These are phyloP conservation scores for Bostrychus sinensis DNA, from an alignment of 2,113 vertebrate species.

Conservation along the genomic window DNA sequence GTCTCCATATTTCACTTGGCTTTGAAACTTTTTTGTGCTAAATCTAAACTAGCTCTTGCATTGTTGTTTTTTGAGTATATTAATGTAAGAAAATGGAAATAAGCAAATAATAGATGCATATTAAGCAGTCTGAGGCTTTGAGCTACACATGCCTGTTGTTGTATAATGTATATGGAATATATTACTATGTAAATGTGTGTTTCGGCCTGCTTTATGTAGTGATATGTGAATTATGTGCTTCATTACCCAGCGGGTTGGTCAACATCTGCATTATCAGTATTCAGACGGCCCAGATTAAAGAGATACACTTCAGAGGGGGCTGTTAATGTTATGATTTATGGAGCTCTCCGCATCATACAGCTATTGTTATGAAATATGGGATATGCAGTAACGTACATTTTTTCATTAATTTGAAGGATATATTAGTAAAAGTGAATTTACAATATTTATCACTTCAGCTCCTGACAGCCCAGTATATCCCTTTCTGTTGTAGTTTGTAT, in stretches of 20 bases:
- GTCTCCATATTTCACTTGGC: constrained; percentile 8
- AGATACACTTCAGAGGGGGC: constrained; percentile 1
- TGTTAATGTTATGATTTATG: not conserved
- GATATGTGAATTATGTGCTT: constrained; percentile 34
- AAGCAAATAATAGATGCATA: constrained; percentile 34
- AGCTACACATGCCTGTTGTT: constrained; percentile 36
- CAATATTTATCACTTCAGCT: too few relatives aligned
- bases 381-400: not conserved
- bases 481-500: too few relatives aligned
- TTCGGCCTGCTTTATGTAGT: constrained; percentile 15
- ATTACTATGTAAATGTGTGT: constrained; percentile 41
- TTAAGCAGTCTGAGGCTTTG: constrained; percentile 32
- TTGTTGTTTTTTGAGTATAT: constrained; percentile 41
- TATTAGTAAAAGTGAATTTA: too few relatives aligned
- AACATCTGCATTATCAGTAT: constrained; percentile 45
- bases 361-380: not conserved
- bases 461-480: too few relatives aligned
- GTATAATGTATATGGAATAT: constrained; percentile 22
- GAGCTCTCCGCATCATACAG: not conserved
- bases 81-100: constrained; percentile 48
- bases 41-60: constrained; percentile 13
- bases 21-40: constrained; percentile 25
- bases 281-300: constrained; percentile 14
- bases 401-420: too few relatives aligned
- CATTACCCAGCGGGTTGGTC: constrained; percentile 27